phyloP scores from a whole-genome alignment of 2,888 invertebrate genomes.

The Seira musarum region DNA sequence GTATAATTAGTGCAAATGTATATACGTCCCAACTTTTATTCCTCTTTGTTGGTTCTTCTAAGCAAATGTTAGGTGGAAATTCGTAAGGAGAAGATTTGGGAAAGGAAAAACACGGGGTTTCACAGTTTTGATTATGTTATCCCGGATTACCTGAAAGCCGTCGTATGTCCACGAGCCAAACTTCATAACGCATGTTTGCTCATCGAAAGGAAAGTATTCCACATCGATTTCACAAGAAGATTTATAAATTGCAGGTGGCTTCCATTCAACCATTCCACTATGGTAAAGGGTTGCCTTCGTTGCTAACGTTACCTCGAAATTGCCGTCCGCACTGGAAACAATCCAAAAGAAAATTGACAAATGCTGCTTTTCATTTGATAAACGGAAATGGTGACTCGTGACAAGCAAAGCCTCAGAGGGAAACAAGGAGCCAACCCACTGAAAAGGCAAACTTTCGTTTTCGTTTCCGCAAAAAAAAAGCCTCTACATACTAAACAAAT shows the following conservation, averaged over 20 bases:
- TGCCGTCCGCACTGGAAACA: constrained; percentile 82
- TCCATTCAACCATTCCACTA: constrained; percentile 89
- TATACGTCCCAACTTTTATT: constrained; percentile 50
- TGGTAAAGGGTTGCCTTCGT: constrained; percentile 87
- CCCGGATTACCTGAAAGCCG: constrained; percentile 79
- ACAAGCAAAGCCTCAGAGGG: no score
- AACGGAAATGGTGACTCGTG: no score
- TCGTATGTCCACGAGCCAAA: constrained; percentile 89
- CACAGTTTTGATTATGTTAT: background rate
- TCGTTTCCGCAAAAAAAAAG: no score
- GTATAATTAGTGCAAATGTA: constrained; percentile 1
- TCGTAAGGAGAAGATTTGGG: no score
- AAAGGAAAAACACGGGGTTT: no score
- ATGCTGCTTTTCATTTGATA: no score
- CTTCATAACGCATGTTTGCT: constrained; percentile 90
- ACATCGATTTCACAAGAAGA: constrained; percentile 91
- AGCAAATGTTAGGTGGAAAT: no score
- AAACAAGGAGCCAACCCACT: no score
- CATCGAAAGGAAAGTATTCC: constrained; percentile 89
- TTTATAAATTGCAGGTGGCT: constrained; percentile 94
- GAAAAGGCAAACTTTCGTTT: no score
- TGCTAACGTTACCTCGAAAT: constrained; percentile 87
- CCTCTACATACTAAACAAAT: no score
- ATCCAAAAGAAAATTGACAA: constrained; percentile 18
- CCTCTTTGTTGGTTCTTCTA: no score